A percentile compares a stretch with the other conserved stretches of the same genome.
Conservation (phyloP, 2,797 vertebrate genomes). For the Eulemur mongoz region DNA sequence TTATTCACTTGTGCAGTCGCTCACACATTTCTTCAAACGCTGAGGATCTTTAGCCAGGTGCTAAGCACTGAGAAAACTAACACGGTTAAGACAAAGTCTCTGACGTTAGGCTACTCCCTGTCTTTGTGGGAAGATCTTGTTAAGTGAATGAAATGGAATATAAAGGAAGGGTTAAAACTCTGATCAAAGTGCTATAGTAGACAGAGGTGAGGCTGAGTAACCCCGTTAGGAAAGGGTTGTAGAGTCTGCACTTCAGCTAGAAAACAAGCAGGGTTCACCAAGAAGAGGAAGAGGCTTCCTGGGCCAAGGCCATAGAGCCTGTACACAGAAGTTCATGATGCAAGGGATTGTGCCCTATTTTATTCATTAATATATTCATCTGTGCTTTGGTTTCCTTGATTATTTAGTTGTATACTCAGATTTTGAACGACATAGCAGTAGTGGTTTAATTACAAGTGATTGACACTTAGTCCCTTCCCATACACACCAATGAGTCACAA, state of each 20-base stretch:
- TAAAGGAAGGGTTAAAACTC: not conserved
- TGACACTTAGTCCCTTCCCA: fast-evolving
- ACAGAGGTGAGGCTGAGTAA: not conserved
- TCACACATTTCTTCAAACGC: not conserved
- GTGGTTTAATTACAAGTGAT: not conserved
- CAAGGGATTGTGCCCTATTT: not conserved
- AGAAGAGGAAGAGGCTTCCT: not conserved
- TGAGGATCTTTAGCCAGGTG: not conserved
- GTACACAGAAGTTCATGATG: not conserved
- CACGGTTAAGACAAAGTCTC: not conserved
- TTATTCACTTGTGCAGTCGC: not conserved
- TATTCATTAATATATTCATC: not conserved
- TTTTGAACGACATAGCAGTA: not conserved
- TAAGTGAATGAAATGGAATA: not conserved
- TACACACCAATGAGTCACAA: not conserved
- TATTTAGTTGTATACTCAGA: not conserved
- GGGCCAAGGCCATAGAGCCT: not conserved
- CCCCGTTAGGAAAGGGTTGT: fast-evolving
- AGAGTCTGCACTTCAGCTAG: no score
- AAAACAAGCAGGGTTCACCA: not conserved
- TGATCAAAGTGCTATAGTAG: no score
- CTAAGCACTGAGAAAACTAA: not conserved
- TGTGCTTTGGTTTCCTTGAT: not conserved
- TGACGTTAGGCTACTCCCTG: not conserved
- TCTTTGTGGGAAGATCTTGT: not conserved